Conservation (phyloP, 2,797 vertebrate species). For the Antennarius maculatus region DNA sequence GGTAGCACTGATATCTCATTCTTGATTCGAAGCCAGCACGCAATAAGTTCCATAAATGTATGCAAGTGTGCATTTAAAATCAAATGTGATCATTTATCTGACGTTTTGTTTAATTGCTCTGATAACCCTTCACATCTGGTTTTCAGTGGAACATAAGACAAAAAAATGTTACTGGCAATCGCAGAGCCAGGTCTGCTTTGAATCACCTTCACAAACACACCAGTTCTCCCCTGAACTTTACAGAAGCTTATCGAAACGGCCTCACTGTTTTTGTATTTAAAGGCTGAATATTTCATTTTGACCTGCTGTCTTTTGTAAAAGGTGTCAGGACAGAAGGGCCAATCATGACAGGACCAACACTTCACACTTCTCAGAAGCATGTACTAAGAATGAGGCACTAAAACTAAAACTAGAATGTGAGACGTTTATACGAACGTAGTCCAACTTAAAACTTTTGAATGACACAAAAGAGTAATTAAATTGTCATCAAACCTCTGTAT, state of each 20-base stretch:
- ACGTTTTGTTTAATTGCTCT: conserved; percentile 13
- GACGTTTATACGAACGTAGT: too few relatives aligned
- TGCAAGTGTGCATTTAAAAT: neutral
- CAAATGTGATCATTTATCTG: neutral
- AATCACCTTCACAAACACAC: conserved; percentile 42
- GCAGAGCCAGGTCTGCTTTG: conserved; percentile 40
- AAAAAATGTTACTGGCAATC: conserved; percentile 15
- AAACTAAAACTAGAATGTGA: too few relatives aligned
- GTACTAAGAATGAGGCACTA: neutral
- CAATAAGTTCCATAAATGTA: neutral
- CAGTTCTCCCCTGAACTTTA: neutral
- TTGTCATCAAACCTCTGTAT: too few relatives aligned
- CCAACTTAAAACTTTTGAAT: too few relatives aligned
- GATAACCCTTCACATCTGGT: conserved; percentile 31
- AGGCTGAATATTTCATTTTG: conserved; percentile 36
- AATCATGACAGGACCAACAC: conserved; percentile 11
- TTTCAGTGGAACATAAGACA: neutral
- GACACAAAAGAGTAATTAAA: too few relatives aligned
- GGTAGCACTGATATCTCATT: neutral
- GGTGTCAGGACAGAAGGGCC: neutral
- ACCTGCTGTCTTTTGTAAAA: conserved; percentile 27
- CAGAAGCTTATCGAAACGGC: conserved; percentile 20
- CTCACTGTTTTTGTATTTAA: conserved; percentile 37
- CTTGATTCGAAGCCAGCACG: conserved; percentile 1
- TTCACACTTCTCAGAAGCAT: neutral